A percentile compares a stretch with the other conserved stretches of the same genome.
Evolutionary conservation across 2,888 invertebrate species (phyloP).

Genomic region (Heteropelma amictum): DNA sequence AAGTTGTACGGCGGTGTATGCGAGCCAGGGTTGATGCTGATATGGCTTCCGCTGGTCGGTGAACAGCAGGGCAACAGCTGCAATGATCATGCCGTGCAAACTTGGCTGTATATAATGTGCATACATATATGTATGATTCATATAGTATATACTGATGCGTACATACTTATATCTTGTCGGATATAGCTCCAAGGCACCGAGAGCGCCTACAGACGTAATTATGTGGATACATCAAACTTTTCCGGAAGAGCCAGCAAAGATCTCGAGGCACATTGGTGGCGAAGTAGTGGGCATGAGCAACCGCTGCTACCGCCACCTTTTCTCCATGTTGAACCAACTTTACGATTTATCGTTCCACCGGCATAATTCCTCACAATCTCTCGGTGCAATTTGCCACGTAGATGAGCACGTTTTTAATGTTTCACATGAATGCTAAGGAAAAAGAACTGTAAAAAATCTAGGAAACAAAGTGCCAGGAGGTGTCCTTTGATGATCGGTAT

Average conservation of each 20-base stretch:
- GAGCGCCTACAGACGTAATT: slow-evolving; percentile 66
- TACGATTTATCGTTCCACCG: slow-evolving; percentile 49
- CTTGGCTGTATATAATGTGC: slow-evolving; percentile 16
- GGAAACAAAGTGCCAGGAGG: background rate
- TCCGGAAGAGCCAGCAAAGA: slow-evolving; percentile 43
- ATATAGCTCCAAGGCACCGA: slow-evolving; percentile 37
- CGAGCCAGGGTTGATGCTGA: slow-evolving; percentile 28
- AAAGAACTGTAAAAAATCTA: background rate
- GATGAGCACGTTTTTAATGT: slow-evolving; percentile 27
- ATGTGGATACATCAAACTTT: slow-evolving; percentile 70
- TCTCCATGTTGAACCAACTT: slow-evolving; percentile 47
- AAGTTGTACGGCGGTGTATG: slow-evolving; percentile 35
- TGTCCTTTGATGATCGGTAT: too few species aligned
- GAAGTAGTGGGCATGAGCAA: slow-evolving; percentile 31
- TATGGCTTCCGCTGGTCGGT: slow-evolving; percentile 42
- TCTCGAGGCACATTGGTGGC: slow-evolving; percentile 44
- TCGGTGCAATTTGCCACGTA: slow-evolving; percentile 15
- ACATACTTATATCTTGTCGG: slow-evolving; percentile 36
- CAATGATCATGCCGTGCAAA: slow-evolving; percentile 52
- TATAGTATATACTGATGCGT: slow-evolving; percentile 11
- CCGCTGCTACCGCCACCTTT: slow-evolving; percentile 7
- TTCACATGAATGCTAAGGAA: background rate
- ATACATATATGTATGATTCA: slow-evolving; percentile 1
- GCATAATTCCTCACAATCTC: slow-evolving; percentile 3
- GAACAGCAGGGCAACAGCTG: slow-evolving; percentile 51